A percentile compares a stretch with the other conserved stretches of the same genome.
Conservation (phyloP, 2,797 vertebrate genomes). For the Orientallactaga sibirica region DNA sequence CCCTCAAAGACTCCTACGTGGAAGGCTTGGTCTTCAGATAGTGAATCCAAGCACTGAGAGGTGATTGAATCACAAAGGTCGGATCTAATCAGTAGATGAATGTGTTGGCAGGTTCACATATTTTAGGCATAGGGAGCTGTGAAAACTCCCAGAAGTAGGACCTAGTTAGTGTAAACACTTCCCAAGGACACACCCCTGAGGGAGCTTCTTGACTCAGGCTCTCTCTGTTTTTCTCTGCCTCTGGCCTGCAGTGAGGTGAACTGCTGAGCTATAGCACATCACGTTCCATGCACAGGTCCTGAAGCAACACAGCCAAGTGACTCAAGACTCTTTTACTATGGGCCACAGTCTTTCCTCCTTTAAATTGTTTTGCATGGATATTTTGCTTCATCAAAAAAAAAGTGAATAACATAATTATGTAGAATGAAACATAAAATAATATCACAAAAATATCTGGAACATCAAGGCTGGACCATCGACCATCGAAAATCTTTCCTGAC, state of each 20-base stretch:
- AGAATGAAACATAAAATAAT: slow-evolving; percentile 5
- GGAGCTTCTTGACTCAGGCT: not conserved
- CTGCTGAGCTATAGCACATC: not conserved
- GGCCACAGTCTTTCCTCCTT: not conserved
- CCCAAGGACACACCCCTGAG: not conserved
- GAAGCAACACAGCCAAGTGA: no score
- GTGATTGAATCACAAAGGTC: not conserved
- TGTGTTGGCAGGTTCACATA: not conserved
- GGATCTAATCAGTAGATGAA: not conserved
- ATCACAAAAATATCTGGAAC: not conserved
- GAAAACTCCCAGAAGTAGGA: not conserved
- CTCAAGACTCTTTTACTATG: not conserved
- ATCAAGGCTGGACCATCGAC: not conserved
- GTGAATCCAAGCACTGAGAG: not conserved
- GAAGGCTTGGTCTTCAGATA: not conserved
- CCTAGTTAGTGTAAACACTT: not conserved
- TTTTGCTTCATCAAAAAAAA: not conserved
- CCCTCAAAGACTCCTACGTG: not conserved
- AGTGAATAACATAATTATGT: not conserved
- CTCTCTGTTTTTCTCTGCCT: not conserved
- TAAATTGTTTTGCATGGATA: not conserved
- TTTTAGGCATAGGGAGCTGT: not conserved
- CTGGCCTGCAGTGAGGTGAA: not conserved
- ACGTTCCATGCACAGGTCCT: no score
- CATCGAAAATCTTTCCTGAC: not conserved